Base-by-base conservation (phyloP, 2,888 invertebrate genomes). In the Aphelenchoides bicaudatus region DNA sequence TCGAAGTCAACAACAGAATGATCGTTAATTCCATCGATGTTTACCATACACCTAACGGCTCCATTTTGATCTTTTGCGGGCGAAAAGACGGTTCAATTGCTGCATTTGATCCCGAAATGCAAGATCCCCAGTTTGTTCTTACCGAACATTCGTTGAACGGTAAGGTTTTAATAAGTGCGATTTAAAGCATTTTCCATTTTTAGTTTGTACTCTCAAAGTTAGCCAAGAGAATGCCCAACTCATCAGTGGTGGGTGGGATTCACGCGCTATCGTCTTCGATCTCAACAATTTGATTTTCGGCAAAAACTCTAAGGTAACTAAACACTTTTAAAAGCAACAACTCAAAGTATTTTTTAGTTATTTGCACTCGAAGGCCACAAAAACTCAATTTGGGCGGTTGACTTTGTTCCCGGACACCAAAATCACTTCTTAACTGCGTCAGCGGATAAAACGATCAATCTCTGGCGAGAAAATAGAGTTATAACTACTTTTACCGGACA, bases 391-490 rank as follows among this genome's bases (percentile, higher is more conserved):
- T 96, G 94, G 94, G 86, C 82, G 19, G 83, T 84, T 19, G 80
- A 16, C 51, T 66, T 79, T 19, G 71, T 83, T 34, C 80, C 81
- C 3, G 79, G 79, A 38, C 73, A 76, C 5, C 80, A 79, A 16
- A 58, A 65, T 16, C 29, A 38, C 23, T 71, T 88, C 68, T 84
- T 90, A 0, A 92, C 93, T 13, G 94, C 88, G 0, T 90, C 90
- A 0, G 96, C 94, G 16, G 96, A 98, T 81, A 90, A 89, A 81
- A 86, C 86, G 8, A 88, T 96, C 55, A 87, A 87, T 69, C 80
- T 91, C 27, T 94, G 92, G 92, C 85, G 78, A 5, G 82, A 86
- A 70, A 90, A 89, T 2, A 84, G 84, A 61, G 83, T 86, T 69
- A 80, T 87, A 4, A 19, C 21, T 23, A 57, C 64, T 6, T 70